A percentile compares a stretch with the other conserved stretches of the same genome.
phyloP scores from a whole-genome alignment of 1,140 invertebrate species.

The Drosophila yakuba region DNA sequence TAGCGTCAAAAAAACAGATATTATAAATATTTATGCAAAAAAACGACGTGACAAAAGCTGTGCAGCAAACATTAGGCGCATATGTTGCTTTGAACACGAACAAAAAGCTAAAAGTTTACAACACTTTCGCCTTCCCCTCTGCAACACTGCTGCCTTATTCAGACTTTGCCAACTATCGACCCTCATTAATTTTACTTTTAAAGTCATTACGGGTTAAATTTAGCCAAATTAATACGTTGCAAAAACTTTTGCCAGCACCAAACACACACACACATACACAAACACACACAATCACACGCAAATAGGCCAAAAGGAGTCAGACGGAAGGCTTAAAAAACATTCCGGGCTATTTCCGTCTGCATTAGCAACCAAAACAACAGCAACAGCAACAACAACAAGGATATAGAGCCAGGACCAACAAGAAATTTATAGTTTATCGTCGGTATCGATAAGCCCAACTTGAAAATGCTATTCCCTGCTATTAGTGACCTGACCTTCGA shows the following conservation, averaged over 20 bases:
- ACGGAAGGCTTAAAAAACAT: constrained; percentile 51
- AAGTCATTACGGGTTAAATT: constrained; percentile 85
- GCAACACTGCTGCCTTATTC: neutral
- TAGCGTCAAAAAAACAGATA: neutral
- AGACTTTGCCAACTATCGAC: constrained; percentile 70
- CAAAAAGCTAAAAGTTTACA: constrained; percentile 38
- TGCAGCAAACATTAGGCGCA: constrained; percentile 33
- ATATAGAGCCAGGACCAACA: constrained; percentile 31
- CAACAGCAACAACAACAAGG: neutral
- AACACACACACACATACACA: neutral
- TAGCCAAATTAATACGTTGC: constrained; percentile 85
- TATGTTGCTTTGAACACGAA: constrained; percentile 44
- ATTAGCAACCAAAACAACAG: constrained; percentile 52
- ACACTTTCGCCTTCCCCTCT: no score
- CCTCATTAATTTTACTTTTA: constrained; percentile 85
- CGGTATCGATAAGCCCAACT: constrained; percentile 82
- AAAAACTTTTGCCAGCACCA: constrained; percentile 60
- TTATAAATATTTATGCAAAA: neutral
- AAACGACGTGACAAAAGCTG: neutral
- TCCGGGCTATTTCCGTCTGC: constrained; percentile 36
- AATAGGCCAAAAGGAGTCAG: constrained; percentile 11
- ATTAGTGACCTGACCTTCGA: constrained; percentile 63
- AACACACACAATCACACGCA: neutral
- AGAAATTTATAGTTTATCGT: constrained; percentile 84
- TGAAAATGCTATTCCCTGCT: constrained; percentile 68